Evolutionary conservation across 2,113 vertebrate species (phyloP), one percentile per base, ranked within the genome.

Genomic region (Lampris megalopsis): DNA sequence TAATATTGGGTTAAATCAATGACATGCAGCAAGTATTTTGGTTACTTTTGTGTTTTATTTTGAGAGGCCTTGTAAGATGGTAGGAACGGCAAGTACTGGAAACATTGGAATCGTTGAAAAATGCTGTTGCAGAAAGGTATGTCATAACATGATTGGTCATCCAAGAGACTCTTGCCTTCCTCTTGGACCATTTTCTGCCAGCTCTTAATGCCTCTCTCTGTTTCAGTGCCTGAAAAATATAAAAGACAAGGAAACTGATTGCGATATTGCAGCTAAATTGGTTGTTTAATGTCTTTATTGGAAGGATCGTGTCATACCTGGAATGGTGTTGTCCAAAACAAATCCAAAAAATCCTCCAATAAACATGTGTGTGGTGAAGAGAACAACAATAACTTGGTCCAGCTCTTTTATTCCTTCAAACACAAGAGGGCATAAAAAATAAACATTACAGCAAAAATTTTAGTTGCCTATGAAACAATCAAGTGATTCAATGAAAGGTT

Each of bases 321-420:
- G 94, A 64, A 95, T 93, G 2, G 94, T 95, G 86, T 95, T 95
- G 73, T 95, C 94, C 61, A 95, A 79, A 66, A 95, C 75, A 64
- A 95, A 95, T 0, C 94, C 94, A 56, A 95, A 91, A 77, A 95
- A 94, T 65, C 94, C 94, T 60, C 94, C 93, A 1, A 95, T 94
- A 75, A 95, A 95, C 94, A 95, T 95, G 69, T 93, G 90, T 1
- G 93, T 95, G 53, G 94, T 95, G 65, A 94, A 93, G 66, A 95
- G 92, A 11, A 95, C 93, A 0, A 88, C 87, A 4, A 95, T 91
- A 47, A 95, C 89, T 56, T 95, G 94, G 80, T 95, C 94, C 56
- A 95, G 49, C 86, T 95, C 94, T 72, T 90, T 86, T 9, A 94
- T 61, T 66, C 94, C 94, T 95, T 60, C 13, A 77, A 41, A 78